phyloP scores from a whole-genome alignment of 30 jellyfish, hydroid and myxozoan species.

The Cassiopea xamachana region DNA sequence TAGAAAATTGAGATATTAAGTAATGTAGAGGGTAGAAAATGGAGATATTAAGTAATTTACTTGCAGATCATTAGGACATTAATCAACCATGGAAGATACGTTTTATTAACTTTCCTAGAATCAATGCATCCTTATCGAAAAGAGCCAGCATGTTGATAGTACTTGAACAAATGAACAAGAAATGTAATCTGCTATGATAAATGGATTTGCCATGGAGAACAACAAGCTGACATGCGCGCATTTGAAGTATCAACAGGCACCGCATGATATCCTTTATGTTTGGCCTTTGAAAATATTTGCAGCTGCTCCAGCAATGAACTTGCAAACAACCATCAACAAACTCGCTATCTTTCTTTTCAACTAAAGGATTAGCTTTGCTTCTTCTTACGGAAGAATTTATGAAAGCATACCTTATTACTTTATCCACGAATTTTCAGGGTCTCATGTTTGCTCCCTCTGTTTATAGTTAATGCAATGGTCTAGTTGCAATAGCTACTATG shows the following conservation, averaged over 20 bases:
- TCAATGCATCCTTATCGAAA: background rate
- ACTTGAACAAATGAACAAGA: slow-evolving; percentile 6
- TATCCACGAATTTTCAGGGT: background rate
- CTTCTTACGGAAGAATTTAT: background rate
- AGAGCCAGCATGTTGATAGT: slow-evolving; percentile 10
- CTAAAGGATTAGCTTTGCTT: background rate
- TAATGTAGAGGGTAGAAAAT: too few species aligned
- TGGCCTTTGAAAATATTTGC: background rate
- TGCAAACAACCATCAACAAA: slow-evolving; percentile 1
- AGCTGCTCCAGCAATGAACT: slow-evolving; percentile 1
- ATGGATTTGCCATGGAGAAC: slow-evolving; percentile 36
- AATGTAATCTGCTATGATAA: slow-evolving; percentile 45
- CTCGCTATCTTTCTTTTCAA: background rate
- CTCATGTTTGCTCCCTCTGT: background rate
- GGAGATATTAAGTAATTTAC: too few species aligned
- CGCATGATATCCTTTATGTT: slow-evolving; percentile 28
- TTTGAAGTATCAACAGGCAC: slow-evolving; percentile 45
- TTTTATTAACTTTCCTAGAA: background rate
- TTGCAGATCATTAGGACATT: too few species aligned
- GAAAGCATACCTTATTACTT: background rate
- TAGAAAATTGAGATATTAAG: too few species aligned
- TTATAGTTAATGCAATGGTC: background rate
- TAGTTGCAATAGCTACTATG: background rate
- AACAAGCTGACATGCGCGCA: slow-evolving; percentile 41
- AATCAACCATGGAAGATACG: too few species aligned